phyloP scores from a whole-genome alignment of 2,888 invertebrate species.

The Salticus scenicus region DNA sequence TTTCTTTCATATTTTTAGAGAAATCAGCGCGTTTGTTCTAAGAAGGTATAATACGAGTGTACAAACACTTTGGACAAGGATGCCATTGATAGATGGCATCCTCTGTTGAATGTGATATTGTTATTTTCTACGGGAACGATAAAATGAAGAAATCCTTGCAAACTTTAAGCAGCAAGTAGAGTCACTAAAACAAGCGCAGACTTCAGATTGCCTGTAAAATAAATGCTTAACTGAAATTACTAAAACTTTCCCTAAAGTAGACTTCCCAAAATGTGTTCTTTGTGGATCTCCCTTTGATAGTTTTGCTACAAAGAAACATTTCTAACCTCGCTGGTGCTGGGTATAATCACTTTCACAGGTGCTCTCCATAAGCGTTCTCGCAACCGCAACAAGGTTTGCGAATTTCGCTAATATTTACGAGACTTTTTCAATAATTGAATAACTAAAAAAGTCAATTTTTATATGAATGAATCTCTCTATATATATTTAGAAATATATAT shows the following conservation, averaged over 20 bases:
- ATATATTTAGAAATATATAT: constrained; percentile 66
- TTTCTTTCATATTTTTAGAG: background rate
- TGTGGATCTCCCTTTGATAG: constrained; percentile 58
- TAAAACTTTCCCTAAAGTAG: constrained; percentile 29
- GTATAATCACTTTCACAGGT: constrained; percentile 60
- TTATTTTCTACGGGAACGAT: background rate
- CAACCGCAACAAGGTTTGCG: constrained; percentile 37
- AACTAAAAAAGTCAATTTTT: constrained; percentile 70
- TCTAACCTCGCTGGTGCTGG: constrained; percentile 69
- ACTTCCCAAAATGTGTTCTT: constrained; percentile 59
- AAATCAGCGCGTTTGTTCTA: background rate
- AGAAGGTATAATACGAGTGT: background rate
- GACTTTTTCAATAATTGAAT: constrained; percentile 66
- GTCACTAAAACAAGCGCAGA: background rate
- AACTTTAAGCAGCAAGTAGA: background rate
- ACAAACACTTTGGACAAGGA: background rate
- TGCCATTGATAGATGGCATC: background rate
- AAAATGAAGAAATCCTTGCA: background rate
- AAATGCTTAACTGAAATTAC: constrained; percentile 25
- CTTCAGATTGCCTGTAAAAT: constrained; percentile 33
- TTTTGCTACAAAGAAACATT: constrained; percentile 69
- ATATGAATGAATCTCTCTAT: constrained; percentile 69
- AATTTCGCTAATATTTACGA: constrained; percentile 67
- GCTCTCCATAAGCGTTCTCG: constrained; percentile 56
- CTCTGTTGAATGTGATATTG: constrained; percentile 3